Evolutionary conservation across 2,888 invertebrate genomes (phyloP).

Genomic region (Ectemnius continuus): DNA sequence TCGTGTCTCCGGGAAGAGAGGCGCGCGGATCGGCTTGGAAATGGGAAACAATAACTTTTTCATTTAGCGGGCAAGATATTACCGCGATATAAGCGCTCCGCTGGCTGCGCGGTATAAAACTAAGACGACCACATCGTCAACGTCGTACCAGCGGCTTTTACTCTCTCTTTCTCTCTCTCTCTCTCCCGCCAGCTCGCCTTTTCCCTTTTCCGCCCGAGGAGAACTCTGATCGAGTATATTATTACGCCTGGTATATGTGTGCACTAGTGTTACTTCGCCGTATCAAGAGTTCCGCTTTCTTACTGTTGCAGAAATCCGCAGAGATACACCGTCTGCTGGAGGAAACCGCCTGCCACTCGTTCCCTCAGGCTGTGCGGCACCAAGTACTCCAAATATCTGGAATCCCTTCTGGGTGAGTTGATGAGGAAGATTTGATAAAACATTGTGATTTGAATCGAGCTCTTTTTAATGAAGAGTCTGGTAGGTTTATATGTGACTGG

Average conservation of each 20-base stretch:
- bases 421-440: too few relatives aligned
- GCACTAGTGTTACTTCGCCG: constrained; percentile 21
- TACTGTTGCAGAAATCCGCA: constrained; percentile 45
- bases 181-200: not conserved
- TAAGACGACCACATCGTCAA: constrained; percentile 46
- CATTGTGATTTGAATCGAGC: too few relatives aligned
- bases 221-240: constrained; percentile 60
- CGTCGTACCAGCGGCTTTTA: constrained; percentile 39
- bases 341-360: not conserved
- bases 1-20: constrained; percentile 15
- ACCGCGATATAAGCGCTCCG: constrained; percentile 58
- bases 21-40: constrained; percentile 30
- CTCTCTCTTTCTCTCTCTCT: too few relatives aligned
- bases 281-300: constrained; percentile 57
- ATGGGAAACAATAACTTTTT: constrained; percentile 69
- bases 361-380: not conserved
- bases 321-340: not conserved
- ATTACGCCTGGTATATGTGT: constrained; percentile 41
- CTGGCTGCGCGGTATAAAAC: constrained; percentile 56
- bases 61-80: constrained; percentile 64
- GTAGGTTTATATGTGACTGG: too few relatives aligned
- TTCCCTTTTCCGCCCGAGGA: constrained; percentile 17
- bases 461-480: too few relatives aligned
- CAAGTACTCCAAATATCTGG: too few relatives aligned
- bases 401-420: too few relatives aligned